Conservation (phyloP, 2,888 invertebrate genomes). For the Zeuzera pyrina region DNA sequence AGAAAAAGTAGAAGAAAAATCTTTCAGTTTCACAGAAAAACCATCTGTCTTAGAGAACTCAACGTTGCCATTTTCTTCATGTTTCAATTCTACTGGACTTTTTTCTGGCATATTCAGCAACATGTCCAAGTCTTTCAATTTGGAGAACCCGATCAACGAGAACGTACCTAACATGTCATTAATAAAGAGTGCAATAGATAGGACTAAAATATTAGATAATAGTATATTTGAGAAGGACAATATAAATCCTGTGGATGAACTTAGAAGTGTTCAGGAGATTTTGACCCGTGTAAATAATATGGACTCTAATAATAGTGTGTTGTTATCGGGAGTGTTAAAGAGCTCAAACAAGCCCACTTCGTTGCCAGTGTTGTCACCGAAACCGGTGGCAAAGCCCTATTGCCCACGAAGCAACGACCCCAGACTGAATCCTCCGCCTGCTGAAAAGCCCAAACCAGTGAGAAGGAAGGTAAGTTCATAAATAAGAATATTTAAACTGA, state of each 20-base stretch:
- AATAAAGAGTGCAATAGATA: conserved; percentile 68
- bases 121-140: conserved; percentile 44
- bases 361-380: conserved; percentile 23
- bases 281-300: conserved; percentile 66
- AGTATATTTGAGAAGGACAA: conserved; percentile 56
- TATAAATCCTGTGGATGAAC: conserved; percentile 52
- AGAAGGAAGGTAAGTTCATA: conserved; percentile 71
- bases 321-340: conserved; percentile 59
- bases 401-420: conserved; percentile 45
- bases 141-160: conserved; percentile 45
- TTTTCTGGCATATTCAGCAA: conserved; percentile 63
- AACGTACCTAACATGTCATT: conserved; percentile 60
- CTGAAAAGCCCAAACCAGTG: conserved; percentile 63
- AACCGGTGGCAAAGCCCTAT: conserved; percentile 19
- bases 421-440: conserved; percentile 58
- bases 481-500: too few relatives aligned
- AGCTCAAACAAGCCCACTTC: conserved; percentile 33
- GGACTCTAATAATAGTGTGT: conserved; percentile 67
- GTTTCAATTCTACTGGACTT: conserved; percentile 54
- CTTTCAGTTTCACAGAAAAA: conserved; percentile 16
- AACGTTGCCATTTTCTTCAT: conserved; percentile 43
- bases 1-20: conserved; percentile 20
- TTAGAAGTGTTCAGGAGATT: conserved; percentile 63
- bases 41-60: conserved; percentile 37
- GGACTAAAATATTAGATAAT: conserved; percentile 62